Base-by-base conservation (phyloP, 1,140 invertebrate genomes). In the Tenebrio molitor region DNA sequence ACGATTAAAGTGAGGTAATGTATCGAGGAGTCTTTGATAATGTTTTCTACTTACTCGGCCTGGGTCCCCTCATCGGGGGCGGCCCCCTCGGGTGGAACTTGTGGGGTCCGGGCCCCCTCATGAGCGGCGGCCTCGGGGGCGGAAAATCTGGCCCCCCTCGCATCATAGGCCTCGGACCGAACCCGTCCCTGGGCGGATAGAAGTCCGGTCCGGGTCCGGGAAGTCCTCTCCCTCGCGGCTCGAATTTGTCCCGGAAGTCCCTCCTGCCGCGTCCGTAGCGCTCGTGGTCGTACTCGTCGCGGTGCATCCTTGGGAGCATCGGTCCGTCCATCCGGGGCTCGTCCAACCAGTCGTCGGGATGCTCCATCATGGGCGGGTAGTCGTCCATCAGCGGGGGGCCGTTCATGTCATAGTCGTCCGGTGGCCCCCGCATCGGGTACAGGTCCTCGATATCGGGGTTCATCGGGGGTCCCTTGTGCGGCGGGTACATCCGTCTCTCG, bases 61-160 rank as follows among this genome's bases (percentile, higher is more conserved):
- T 70, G 12, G 75, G 84, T 79, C 39, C 86, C 79, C 82, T 83
- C 8, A 83, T 84, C 77, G 85, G 84, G 3, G 83, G 84, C 76
- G 85, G 82, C 15, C 86, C 86, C 17, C 87, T 81, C 0, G 83
- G 83, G 81, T 86, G 84, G 71, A 87, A 87, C 81, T 86, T 86
- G 25, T 84, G 81, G n/a, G 86, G 86, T 46, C 85, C 85, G 68
- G 83, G 81, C 0, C 75, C 74, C 44, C 77, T 74, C 69, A 84
- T 74, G 5, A 81, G 74, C 0, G 80, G 79, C 4, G 72, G 69
- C 7, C 83, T 80, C 42, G 79, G 77, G 1, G 73, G 80, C 1
- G 81, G 16, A 81, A 75, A 83, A 53, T 72, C 79, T 0, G 76
- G 74, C 15, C 84, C 74, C 0, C 82, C 82, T 2, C 77, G 71